These are phyloP conservation scores for Dendropsophus ebraccatus DNA, from an alignment of 2,113 vertebrate species.

Conservation along the genomic window DNA sequence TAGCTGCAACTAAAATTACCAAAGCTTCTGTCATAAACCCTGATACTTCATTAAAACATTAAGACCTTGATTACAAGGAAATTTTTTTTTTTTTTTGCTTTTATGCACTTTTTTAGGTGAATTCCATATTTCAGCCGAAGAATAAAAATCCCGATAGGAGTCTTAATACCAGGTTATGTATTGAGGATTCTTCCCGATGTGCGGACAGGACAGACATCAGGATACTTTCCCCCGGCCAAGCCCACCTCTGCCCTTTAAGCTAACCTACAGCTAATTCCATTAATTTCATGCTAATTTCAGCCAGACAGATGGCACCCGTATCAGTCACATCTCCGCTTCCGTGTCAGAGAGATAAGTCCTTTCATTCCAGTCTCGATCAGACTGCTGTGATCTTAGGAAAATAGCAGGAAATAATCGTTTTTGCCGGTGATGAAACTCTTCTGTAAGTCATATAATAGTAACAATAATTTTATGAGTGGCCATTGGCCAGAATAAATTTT, in stretches of 20 bases:
- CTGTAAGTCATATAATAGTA: too few relatives aligned
- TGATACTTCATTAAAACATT: slow-evolving; percentile 11
- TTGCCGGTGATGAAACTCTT: too few relatives aligned
- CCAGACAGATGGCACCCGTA: slow-evolving; percentile 55
- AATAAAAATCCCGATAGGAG: background rate
- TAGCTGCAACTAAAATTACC: slow-evolving; percentile 35
- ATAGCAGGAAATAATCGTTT: too few relatives aligned
- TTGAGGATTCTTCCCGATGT: background rate
- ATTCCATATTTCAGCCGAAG: background rate
- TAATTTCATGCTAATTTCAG: slow-evolving; percentile 57
- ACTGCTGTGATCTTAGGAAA: background rate
- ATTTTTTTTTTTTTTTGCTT: background rate
- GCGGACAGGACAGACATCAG: slow-evolving; percentile 8
- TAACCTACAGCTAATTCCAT: slow-evolving; percentile 55
- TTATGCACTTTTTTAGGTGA: background rate
- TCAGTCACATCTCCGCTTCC: slow-evolving; percentile 21
- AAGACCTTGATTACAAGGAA: background rate
- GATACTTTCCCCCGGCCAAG: slow-evolving; percentile 26
- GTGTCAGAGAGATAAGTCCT: background rate
- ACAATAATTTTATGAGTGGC: too few relatives aligned
- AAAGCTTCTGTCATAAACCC: background rate
- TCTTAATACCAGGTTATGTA: background rate
- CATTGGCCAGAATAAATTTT: too few relatives aligned
- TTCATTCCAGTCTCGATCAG: background rate
- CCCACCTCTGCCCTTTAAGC: slow-evolving; percentile 52